Evolutionary conservation across 1,140 invertebrate genomes (phyloP).

Genomic region (Anastatus disparis): DNA sequence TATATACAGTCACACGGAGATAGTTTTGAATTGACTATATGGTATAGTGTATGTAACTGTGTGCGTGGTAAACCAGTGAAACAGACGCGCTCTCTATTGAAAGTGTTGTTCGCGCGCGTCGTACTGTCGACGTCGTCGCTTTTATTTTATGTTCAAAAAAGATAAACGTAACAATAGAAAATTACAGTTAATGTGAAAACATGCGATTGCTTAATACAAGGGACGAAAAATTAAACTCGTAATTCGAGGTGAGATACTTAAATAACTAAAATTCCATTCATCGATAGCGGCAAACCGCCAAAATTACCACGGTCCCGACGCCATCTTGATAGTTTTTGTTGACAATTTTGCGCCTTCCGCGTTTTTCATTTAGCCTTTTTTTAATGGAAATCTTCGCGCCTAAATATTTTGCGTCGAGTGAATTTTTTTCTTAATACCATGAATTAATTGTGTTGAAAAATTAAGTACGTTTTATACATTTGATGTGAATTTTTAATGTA

Average conservation of each 20-base stretch:
- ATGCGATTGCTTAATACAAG: neutral
- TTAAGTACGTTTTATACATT: too few species aligned
- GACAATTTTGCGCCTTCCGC: slow-evolving; percentile 8
- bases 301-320: slow-evolving; percentile 20
- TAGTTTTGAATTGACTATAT: too few species aligned
- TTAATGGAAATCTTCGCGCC: neutral
- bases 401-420: neutral
- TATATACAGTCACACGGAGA: too few species aligned
- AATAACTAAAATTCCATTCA: too few species aligned
- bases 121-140: slow-evolving; percentile 4
- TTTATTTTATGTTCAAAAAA: too few species aligned
- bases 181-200: neutral
- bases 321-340: slow-evolving; percentile 40
- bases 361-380: neutral
- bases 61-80: too few species aligned
- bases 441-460: neutral
- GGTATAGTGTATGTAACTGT: too few species aligned
- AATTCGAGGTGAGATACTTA: slow-evolving; percentile 4
- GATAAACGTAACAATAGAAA: too few species aligned
- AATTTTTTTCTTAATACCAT: neutral
- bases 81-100: slow-evolving; percentile 25
- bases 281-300: slow-evolving; percentile 13
- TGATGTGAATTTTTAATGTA: neutral
- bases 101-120: slow-evolving; percentile 2
- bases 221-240: neutral